Base-by-base conservation (phyloP, 2,888 invertebrate genomes). In the Microctonus brassicae region DNA sequence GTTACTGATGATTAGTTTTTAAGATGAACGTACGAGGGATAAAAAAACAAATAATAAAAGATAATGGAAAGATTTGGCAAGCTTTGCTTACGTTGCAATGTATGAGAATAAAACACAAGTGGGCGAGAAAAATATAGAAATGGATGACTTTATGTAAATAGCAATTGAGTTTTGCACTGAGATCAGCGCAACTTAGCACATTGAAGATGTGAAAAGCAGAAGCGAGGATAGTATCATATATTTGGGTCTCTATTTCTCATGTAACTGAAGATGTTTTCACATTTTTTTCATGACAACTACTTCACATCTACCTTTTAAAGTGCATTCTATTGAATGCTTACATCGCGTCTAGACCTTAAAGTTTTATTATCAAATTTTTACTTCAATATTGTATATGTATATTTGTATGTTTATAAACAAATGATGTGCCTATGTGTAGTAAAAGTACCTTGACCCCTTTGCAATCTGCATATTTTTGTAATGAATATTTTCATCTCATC, bases 61-160 rank as follows among this genome's bases (percentile, higher is more conserved):
- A n/a, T n/a, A n/a, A n/a, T n/a, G 4, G 47, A 47, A 20, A 47
- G 17, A 47, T 47, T 17, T 5, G 47, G 17, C n/a, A n/a, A 47
- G 17, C 47, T 47, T 17, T 47, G 47, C 47, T 17, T 47, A 17
- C 47, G 7, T 47, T 47, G 17, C 17, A 1, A 17, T 47, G 17
- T 47, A 47, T 47, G 17, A 47, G 7, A 17, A 47, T 17, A 17
- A n/a, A 17, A 17, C 17, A 6, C 17, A 17, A 47, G 17, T 58
- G 29, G 58, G 58, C 20, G 58, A 67, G 67, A 42, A 67, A 67
- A 58, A 67, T 57, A 71, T 75, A 65, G n/a, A n/a, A n/a, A n/a
- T n/a, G 66, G 75, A 70, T 77, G 77, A 17, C 7, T 80, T 78
- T 80, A 81, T 80, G 80, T 78, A 81, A 80, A 81, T 80, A 81